Base-by-base conservation (phyloP, 2,797 vertebrate genomes). In the Melanotaenia parkinsoni region DNA sequence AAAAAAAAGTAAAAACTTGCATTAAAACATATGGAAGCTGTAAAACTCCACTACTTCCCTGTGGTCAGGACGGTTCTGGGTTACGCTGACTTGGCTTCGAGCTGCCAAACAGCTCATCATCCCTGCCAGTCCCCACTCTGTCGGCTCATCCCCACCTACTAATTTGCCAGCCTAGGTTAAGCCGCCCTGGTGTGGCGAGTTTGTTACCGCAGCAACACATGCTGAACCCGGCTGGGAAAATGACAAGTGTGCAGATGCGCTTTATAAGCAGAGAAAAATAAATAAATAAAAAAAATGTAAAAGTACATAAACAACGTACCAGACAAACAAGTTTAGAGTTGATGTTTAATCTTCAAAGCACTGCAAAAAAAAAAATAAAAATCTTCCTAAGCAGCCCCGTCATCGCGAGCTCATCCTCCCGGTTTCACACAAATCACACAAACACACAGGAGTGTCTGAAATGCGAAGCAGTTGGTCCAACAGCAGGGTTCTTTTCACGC, bases 91-190 rank as follows among this genome's bases (percentile, higher is more conserved):
- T 83, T 61, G 64, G 77, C 69, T 74, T 53, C 40, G 54, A 63
- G 60, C 73, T 81, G 76, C 78, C 73, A 74, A 74, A 81, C 77
- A 67, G 72, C 81, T 88, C 88, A 80, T 85, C 86, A 35, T 77
- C 77, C 76, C 72, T 57, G 67, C 69, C 67, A 30, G 5, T 56
- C 68, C 62, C 45, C 64, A 33, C 45, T 58, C 70, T 37, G 1
- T 67, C 77, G 51, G 82, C 82, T 91, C 88, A 83, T 91, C 86
- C 84, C 77, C 80, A 86, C 87, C 87, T 92, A 88, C 77, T 91
- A 90, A 93, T 92, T 91, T 88, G 77, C 70, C 76, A 20, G 65
- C 51, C 54, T 71, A 75, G 84, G 77, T 81, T 77, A 76, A 76
- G 74, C 84, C 35, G 68, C 77, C 72, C 76, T 79, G 82, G 89